phyloP scores from a whole-genome alignment of 2,888 invertebrate genomes.

The Micoletzkya japonica region DNA sequence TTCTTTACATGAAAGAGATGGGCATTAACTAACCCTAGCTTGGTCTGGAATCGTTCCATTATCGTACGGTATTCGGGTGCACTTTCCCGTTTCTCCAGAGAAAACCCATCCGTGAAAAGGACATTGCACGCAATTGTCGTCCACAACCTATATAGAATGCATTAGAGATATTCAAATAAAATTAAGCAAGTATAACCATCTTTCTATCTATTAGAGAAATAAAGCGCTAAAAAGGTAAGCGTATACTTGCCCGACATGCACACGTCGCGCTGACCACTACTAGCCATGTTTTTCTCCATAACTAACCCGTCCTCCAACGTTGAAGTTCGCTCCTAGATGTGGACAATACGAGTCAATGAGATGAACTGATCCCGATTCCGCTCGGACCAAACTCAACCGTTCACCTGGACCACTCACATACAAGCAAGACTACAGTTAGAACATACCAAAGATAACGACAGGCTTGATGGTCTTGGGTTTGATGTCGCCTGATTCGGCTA shows the following conservation, averaged over 20 bases:
- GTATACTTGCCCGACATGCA: too few relatives aligned
- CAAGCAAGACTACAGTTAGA: not conserved
- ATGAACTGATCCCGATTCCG: slow-evolving; percentile 72
- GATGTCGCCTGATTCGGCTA: slow-evolving; percentile 75
- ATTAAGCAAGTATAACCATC: not conserved
- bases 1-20: not conserved
- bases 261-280: not conserved
- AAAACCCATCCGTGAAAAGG: slow-evolving; percentile 89
- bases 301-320: slow-evolving; percentile 73
- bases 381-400: slow-evolving; percentile 76
- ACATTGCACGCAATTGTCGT: slow-evolving; percentile 78
- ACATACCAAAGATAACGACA: slow-evolving; percentile 74
- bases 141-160: slow-evolving; percentile 61
- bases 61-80: slow-evolving; percentile 77
- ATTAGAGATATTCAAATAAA: not conserved
- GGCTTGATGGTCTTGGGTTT: slow-evolving; percentile 69
- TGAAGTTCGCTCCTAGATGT: slow-evolving; percentile 85
- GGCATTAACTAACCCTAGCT: slow-evolving; percentile 67
- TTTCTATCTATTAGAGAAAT: not conserved
- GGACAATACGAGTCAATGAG: slow-evolving; percentile 86
- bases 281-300: not conserved
- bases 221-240: not conserved
- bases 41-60: slow-evolving; percentile 71
- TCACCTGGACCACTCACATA: slow-evolving; percentile 73
- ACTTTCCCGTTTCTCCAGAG: slow-evolving; percentile 76